Base-by-base conservation (phyloP, 2,888 invertebrate genomes). In the Eristalis arbustorum region DNA sequence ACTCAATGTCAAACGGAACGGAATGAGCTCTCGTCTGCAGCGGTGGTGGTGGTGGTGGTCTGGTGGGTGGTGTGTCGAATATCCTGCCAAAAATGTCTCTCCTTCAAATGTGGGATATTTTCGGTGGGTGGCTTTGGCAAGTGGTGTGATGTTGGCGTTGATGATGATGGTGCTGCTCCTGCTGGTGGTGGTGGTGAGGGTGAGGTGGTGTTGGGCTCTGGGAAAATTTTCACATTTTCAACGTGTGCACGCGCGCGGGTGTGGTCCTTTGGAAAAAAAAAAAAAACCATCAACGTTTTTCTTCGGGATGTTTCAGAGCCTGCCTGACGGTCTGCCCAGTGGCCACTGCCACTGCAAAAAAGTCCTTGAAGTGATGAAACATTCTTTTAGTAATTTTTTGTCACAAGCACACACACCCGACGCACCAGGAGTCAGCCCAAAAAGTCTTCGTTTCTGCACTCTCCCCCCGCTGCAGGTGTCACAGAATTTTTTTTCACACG, bases 171-270 rank as follows among this genome's bases (percentile, higher is more conserved):
- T 49, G 57, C 62, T 34, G 34, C 49, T 18, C 61, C 61, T 68
- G 76, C 67, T 61, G 76, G 23, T 69, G 77, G 69, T 77, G 63
- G 75, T 75, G 62, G 34, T 66, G 23, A 22, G 40, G 62, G 34
- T 42, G 63, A 37, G 49, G 49, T 49, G 49, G 49, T 49, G 18
- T 49, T 76, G 18, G n/a, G 75, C 59, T 87, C 82, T 87, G 83
- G 88, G 88, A 88, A 89, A 89, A 89, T 90, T 91, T 90, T 90
- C 89, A 90, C 87, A 87, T 82, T 91, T 88, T 88, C 84, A 83
- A 91, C 90, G 90, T 91, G 91, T 91, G 91, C 91, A 91, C 90
- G 91, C 91, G 92, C 91, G 92, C 92, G 92, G 92, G 92, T 92
- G 92, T 92, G 92, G 92, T 92, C 92, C 91, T 90, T 88, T 57